Base-by-base conservation (phyloP, 2,797 vertebrate species). In the Lutjanus campechanus region DNA sequence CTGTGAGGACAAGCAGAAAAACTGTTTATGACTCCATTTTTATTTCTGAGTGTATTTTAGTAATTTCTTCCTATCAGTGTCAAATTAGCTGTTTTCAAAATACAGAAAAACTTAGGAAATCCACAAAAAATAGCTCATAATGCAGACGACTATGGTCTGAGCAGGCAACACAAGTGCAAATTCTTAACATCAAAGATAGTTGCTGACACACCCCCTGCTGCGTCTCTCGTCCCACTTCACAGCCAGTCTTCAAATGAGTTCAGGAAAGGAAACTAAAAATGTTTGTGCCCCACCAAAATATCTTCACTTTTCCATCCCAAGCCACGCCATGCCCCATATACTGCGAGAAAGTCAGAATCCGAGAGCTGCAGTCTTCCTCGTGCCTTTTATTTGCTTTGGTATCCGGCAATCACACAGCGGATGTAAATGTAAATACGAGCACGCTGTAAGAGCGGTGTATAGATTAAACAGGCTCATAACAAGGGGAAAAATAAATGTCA, bases 131-230 rank as follows among this genome's bases (percentile, higher is more conserved):
- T 7, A 58, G 64, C 47, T 40, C 22, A 60, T 20, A 75, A 75
- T 0, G 44, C 55, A 53, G 40, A 64, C 55, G 46, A 49, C 54
- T 77, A 36, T 46, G 74, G 77, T 64, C 59, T 66, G 43, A 43
- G 50, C 50, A 78, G 66, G 64, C 65, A 69, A 29, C 50, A 11
- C 44, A 22, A 81, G 79, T 50, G 49, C 78, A 85, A 86, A 81
- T 84, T 68, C 78, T 84, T 2, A 73, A 88, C 77, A 88, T 91
- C 88, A 91, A 88, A 91, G 79, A 73, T 53, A 71, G 67, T 43
- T 59, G 47, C 69, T 76, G 79, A 85, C 85, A 79, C 44, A 0
- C 44, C 50, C 69, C 79, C 79, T 0, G 9, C 85, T 70, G 81
- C 8, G 76, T 66, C 47, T 58, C 77, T 56, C 49, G 25, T 74